phyloP scores from a whole-genome alignment of 35 echinoderm and acorn worm species.

The Apostichopus parvimensis region DNA sequence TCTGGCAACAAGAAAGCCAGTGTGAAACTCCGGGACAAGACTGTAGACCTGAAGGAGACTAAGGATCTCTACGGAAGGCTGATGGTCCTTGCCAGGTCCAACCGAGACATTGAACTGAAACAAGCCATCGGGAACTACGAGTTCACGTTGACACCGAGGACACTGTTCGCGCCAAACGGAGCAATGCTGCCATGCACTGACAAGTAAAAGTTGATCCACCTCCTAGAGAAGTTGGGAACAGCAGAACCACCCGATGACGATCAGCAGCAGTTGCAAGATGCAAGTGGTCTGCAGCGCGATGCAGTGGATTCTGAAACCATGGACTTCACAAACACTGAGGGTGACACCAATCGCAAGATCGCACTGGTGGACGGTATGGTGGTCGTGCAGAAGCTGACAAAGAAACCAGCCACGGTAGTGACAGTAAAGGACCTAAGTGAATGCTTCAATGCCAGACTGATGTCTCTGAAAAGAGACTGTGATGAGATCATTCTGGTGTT shows the following conservation, averaged over 20 bases:
- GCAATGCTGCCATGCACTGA: conserved; percentile 39
- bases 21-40: conserved; percentile 49
- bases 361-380: not conserved
- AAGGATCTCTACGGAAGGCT: conserved; percentile 61
- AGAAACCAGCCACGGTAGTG: not conserved
- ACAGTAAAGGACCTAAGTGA: not conserved
- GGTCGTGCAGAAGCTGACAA: not conserved
- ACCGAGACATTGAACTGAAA: conserved; percentile 59
- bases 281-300: not conserved
- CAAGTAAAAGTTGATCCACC: conserved; percentile 46
- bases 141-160: conserved; percentile 56
- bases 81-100: conserved; percentile 69
- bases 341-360: not conserved
- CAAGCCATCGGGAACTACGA: conserved; percentile 60
- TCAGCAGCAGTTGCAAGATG: not conserved
- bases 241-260: not conserved
- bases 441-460: too few species aligned
- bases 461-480: too few species aligned
- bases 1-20: conserved; percentile 20
- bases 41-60: conserved; percentile 63
- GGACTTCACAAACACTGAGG: too few species aligned
- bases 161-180: conserved; percentile 66
- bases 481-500: not conserved
- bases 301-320: not conserved
- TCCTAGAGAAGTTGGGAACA: not conserved